Evolutionary conservation across 2,888 invertebrate genomes (phyloP).

Genomic region (Drosophila yooni): DNA sequence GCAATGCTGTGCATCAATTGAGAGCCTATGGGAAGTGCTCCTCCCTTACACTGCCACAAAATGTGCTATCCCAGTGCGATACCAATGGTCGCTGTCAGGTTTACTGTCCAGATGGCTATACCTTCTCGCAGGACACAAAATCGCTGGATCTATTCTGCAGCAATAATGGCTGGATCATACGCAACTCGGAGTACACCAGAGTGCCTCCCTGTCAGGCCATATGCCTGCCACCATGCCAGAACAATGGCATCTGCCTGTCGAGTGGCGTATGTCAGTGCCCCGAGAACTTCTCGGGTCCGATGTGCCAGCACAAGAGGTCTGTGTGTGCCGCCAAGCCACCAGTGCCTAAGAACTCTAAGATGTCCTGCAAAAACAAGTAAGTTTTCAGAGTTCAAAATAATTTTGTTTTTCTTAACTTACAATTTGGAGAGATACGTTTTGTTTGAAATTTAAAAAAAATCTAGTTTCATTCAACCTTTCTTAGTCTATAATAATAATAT

Average conservation of each 20-base stretch:
- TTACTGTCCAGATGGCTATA: constrained; percentile 70
- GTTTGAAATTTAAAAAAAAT: neutral
- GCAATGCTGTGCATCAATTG: constrained; percentile 64
- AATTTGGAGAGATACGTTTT: neutral
- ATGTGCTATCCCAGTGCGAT: constrained; percentile 73
- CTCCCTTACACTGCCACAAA: constrained; percentile 66
- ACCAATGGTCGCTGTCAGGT: constrained; percentile 74
- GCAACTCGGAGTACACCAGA: constrained; percentile 77
- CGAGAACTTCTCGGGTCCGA: constrained; percentile 89
- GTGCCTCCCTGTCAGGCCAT: constrained; percentile 89
- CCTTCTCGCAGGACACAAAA: constrained; percentile 71
- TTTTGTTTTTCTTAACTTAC: neutral
- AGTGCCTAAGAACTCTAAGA: constrained; percentile 88
- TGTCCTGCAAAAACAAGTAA: constrained; percentile 89
- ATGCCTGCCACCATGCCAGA: constrained; percentile 91
- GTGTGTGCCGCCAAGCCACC: constrained; percentile 89
- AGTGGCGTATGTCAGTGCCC: constrained; percentile 92
- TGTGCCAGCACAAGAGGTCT: constrained; percentile 90
- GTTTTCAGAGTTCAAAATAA: constrained; percentile 64
- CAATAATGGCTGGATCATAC: constrained; percentile 81
- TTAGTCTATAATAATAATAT: neutral
- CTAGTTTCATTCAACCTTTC: neutral
- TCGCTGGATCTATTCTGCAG: constrained; percentile 77
- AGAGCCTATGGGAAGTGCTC: constrained; percentile 68
- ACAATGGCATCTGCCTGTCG: constrained; percentile 91